phyloP scores from a whole-genome alignment of 2,797 vertebrate genomes.

The Podargus strigoides region DNA sequence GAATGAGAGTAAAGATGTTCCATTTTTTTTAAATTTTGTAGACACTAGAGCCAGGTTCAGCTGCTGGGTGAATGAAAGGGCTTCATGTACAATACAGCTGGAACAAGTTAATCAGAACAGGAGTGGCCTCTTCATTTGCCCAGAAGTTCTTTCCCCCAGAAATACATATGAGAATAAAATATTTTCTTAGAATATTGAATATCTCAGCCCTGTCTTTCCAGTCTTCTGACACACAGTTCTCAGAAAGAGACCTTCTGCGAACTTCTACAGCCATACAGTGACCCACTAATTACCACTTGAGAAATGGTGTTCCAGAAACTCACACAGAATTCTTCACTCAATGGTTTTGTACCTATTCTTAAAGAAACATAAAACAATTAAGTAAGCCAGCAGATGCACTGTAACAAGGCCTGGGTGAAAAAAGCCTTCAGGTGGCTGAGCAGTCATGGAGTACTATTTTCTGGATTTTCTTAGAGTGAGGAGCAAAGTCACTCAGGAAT shows the following conservation, averaged over 20 bases:
- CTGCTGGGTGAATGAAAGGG: neutral
- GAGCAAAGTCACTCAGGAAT: neutral
- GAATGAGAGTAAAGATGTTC: neutral
- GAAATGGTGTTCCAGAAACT: neutral
- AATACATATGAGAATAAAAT: neutral
- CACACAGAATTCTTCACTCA: neutral
- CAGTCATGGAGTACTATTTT: neutral
- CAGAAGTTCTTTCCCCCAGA: neutral
- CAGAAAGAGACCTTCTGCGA: neutral
- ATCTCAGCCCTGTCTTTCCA: neutral
- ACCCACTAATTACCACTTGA: neutral
- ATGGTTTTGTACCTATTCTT: neutral
- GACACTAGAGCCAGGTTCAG: neutral
- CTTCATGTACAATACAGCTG: neutral
- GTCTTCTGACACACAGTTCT: neutral
- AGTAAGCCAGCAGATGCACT: neutral
- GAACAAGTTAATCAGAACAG: neutral
- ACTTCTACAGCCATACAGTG: neutral
- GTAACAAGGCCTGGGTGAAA: neutral
- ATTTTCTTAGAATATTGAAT: neutral
- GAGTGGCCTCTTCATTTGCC: neutral
- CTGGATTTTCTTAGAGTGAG: neutral
- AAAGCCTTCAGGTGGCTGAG: neutral
- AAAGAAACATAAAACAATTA: neutral
- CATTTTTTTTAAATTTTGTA: neutral